Evolutionary conservation across 2,113 vertebrate genomes (phyloP).

Genomic region (Myrmecobius fasciatus): DNA sequence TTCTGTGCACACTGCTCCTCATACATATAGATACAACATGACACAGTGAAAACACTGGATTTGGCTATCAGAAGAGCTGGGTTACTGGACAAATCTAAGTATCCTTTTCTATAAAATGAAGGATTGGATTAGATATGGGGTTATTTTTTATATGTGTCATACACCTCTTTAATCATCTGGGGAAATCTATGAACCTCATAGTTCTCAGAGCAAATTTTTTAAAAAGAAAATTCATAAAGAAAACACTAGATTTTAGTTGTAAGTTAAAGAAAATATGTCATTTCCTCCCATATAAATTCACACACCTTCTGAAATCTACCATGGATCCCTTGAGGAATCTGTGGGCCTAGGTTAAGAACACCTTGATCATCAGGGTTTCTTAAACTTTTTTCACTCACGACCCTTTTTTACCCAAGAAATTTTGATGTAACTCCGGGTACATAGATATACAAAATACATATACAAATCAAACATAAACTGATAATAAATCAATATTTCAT

Average conservation of each 20-base stretch:
- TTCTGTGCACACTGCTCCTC: background rate
- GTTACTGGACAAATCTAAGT: background rate
- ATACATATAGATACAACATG: background rate
- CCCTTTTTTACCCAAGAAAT: too few relatives aligned
- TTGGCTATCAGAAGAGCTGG: background rate
- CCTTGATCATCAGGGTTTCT: too few relatives aligned
- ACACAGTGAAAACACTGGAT: background rate
- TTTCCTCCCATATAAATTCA: background rate
- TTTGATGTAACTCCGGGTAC: too few relatives aligned
- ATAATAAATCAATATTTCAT: too few relatives aligned
- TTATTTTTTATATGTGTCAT: background rate
- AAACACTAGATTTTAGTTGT: background rate
- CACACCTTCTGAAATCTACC: background rate
- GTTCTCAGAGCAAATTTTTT: background rate
- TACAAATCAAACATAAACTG: too few relatives aligned
- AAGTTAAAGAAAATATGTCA: background rate
- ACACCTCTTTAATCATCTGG: background rate
- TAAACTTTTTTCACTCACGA: too few relatives aligned
- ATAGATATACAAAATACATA: too few relatives aligned
- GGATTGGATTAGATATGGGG: background rate
- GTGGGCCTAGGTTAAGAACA: background rate
- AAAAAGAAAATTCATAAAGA: background rate
- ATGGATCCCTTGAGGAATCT: background rate
- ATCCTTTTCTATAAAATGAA: background rate
- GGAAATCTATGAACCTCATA: background rate